Evolutionary conservation across 2,797 vertebrate genomes (phyloP), one percentile per base, ranked within the genome.

Genomic region (Sebastes melanostomus): DNA sequence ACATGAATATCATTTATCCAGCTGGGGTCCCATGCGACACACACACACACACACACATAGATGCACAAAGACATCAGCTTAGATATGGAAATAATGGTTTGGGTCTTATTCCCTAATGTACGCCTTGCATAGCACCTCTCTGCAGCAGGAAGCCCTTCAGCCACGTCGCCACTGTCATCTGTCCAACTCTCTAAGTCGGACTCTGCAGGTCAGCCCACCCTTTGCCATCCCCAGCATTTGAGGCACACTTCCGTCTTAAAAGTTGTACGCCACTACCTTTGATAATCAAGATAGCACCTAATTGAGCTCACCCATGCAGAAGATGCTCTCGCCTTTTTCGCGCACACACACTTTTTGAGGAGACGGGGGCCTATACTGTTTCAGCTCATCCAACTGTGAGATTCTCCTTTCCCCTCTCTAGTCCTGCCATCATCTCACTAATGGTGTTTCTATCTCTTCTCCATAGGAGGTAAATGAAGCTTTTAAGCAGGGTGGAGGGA

Each of bases 391-490:
- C 98, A 97, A 96, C 97, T 98, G 97, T 95, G 97, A 96, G 95
- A 96, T 97, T 96, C 96, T 96, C 88, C 96, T 97, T 90, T 91
- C 91, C 91, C 97, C 96, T 97, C 96, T 97, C 96, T 95, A 96
- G 96, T 96, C 96, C 96, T 97, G 97, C 97, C 97, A 97, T 96
- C 96, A 93, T 97, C 92, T 93, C 92, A 95, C 96, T 98, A 98
- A 99, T 98, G 97, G 96, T 96, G 96, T 97, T 97, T 97, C 96
- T 97, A 97, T 97, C 97, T 97, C 96, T 95, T 95, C 97, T 97
- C 97, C 90, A 95, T 97, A 97, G 97, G 97, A 97, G 97, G 97
- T 95, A 98, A 97, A 98, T 98, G 96, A 97, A 96, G 96, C 97
- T 97, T 97, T 98, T 98, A 92, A 91, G 92, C 87, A 88, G 90